Conservation (phyloP, 2,797 vertebrate species). For the Eulemur rubriventer region DNA sequence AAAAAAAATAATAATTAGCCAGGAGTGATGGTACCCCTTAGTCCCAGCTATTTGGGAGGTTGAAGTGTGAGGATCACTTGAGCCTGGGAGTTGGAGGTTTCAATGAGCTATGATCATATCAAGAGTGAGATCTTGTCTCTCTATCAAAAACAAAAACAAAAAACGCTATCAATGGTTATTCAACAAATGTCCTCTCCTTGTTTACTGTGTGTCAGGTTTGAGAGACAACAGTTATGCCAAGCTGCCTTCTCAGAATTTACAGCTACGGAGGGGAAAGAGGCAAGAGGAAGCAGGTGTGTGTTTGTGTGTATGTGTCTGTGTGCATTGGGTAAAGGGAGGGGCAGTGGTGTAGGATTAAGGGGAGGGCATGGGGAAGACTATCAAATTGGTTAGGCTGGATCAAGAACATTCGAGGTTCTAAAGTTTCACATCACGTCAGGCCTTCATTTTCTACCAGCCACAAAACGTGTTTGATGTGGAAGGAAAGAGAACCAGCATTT, state of each 20-base stretch:
- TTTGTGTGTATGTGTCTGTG: background rate
- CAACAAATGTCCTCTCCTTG: background rate
- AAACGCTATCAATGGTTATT: background rate
- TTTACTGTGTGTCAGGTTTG: background rate
- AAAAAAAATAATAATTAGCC: too few species aligned
- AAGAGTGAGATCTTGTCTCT: background rate
- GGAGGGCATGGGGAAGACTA: background rate
- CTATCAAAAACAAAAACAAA: background rate
- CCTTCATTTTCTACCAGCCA: conserved; percentile 23
- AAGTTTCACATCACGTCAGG: conserved; percentile 1
- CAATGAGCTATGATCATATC: background rate
- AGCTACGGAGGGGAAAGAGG: background rate
- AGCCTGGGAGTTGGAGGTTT: background rate
- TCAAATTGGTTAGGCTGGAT: background rate
- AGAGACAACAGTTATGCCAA: background rate
- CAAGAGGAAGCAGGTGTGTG: too few species aligned
- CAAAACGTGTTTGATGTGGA: conserved; percentile 33
- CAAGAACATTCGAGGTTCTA: background rate
- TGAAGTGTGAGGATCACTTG: background rate
- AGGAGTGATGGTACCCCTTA: too few species aligned
- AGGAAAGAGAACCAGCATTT: background rate
- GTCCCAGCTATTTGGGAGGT: background rate
- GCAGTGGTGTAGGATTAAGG: background rate
- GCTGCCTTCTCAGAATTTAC: background rate
- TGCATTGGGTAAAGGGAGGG: background rate